Evolutionary conservation across 2,797 vertebrate species (phyloP).

Genomic region (Manis crassicaudata): DNA sequence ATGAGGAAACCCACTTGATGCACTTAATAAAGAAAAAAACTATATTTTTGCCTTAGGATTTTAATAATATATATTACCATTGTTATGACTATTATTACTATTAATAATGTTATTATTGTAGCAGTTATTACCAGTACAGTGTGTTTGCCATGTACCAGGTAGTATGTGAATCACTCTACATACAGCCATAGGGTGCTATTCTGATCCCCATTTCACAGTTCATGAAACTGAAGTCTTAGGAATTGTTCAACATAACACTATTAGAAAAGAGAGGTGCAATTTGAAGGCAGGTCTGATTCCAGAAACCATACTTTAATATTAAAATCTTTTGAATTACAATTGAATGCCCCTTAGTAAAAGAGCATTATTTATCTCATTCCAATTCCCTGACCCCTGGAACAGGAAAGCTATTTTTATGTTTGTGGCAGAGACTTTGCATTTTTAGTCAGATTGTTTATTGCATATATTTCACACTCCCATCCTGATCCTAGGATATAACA

Average conservation of each 20-base stretch:
- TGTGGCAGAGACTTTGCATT: background rate
- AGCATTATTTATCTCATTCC: conserved; percentile 8
- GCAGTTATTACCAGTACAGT: background rate
- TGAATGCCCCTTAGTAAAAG: background rate
- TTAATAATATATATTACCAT: background rate
- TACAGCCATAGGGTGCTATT: background rate
- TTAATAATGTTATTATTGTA: background rate
- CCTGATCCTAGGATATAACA: background rate
- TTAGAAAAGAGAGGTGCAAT: background rate
- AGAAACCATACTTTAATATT: background rate
- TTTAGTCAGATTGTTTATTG: conserved; percentile 11
- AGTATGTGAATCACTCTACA: background rate
- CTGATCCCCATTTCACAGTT: background rate
- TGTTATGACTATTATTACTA: background rate
- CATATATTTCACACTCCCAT: background rate
- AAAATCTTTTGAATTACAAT: background rate
- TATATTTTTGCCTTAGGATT: background rate
- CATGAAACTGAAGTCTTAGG: conserved; percentile 22
- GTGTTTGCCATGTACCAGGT: background rate
- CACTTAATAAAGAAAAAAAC: background rate
- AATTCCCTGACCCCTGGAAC: background rate
- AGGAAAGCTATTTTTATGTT: background rate
- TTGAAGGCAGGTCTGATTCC: background rate
- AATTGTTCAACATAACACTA: background rate
- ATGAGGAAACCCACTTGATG: background rate